Evolutionary conservation across 1,140 invertebrate species (phyloP), one percentile per base, ranked within the genome.

Genomic region (Drosophila pruinosa): DNA sequence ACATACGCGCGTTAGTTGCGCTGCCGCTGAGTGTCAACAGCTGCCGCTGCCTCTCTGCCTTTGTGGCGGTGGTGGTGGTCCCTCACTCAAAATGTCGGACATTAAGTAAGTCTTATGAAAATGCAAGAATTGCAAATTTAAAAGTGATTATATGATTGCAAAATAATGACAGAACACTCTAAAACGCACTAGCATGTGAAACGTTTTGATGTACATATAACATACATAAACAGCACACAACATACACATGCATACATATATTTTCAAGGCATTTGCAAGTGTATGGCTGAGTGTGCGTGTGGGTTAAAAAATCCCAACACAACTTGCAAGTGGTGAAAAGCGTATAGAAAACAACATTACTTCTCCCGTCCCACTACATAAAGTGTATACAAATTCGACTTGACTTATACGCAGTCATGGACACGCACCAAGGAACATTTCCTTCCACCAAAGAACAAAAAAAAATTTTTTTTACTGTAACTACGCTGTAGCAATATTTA

Each of bases 71-170:
- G 67, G 67, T 69, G 52, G 53, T 67, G 58, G 38, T 53, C 36
- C 53, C 72, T 52, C 61, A 75, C 57, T 68, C 73, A 85, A 86
- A 86, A 86, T 86, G 81, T 86, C 81, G 81, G 81, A 86, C 82
- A 88, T 86, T 81, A 86, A 86, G 81, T 86, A 86, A 86, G 81
- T 86, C 36, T 39, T 24, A 38, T 61, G 52, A 69, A 52, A 70
- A 72, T 38, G 38, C 22, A 75, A 64, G 54, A 47, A 21, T 43
- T 36, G 28, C 43, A 39, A 26, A 54, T 52, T 14, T 2, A 28
- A 48, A 21, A 52, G 15, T 38, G 45, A 0, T 19, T 15, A 67
- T 39, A 3, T 15, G 5, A 31, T 19, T 65, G 26, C 17, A 12
- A n/a, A n/a, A 54, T 34, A 53, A 34, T 31, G 19, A 38, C 4